Evolutionary conservation across 2,113 vertebrate species (phyloP).

Genomic region (Dromiciops gliroides): DNA sequence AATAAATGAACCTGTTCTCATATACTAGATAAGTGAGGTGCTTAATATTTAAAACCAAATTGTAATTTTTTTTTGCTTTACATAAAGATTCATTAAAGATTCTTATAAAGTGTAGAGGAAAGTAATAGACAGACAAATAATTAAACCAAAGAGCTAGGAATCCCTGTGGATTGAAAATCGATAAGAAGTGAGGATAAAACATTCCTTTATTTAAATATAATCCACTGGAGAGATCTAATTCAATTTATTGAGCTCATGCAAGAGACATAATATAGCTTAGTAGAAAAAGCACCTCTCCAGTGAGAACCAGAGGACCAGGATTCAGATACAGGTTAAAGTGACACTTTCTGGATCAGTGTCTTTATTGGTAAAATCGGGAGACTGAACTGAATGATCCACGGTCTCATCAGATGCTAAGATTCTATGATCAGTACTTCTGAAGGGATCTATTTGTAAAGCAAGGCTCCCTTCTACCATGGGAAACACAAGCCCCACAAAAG

Average conservation of each 20-base stretch:
- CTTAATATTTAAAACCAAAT: background rate
- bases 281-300: background rate
- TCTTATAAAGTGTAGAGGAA: background rate
- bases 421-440: conserved; percentile 11
- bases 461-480: background rate
- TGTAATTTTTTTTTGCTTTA: background rate
- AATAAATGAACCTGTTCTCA: conserved; percentile 37
- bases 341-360: background rate
- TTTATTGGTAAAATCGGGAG: background rate
- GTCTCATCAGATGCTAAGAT: background rate
- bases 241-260: background rate
- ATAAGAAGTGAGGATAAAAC: background rate
- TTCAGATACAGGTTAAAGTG: background rate
- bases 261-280: background rate
- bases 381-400: background rate
- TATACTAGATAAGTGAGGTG: conserved; percentile 18
- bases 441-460: background rate
- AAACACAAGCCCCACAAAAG: conserved; percentile 12
- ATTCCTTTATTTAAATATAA: background rate
- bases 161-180: background rate
- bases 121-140: background rate
- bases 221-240: background rate
- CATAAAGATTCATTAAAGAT: background rate
- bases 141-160: background rate
- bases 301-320: background rate